Base-by-base conservation (phyloP, 1,140 invertebrate species). In the Cydia fagiglandana region DNA sequence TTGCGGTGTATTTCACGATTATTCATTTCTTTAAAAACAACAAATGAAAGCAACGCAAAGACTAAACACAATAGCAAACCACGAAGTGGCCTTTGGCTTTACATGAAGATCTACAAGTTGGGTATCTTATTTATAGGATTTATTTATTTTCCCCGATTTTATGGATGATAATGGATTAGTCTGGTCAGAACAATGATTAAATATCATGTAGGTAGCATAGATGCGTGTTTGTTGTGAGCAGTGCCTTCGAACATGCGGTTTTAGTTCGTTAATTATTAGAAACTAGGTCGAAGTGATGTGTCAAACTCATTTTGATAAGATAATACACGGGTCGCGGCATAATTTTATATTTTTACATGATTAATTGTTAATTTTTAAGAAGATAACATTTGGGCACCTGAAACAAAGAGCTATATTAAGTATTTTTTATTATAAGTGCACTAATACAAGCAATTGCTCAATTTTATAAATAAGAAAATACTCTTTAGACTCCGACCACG, bases 171-270 rank as follows among this genome's bases (percentile, higher is more conserved):
- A 56, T 17, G 5, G 53, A 56, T 56, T 56, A 56, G 53, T 56
- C 47, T 41, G 15, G 45, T 47, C 45, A 15, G 45, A 50, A 50
- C n/a, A 56, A 17, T 56, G 53, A 4, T 17, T 56, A 56, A 17
- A 17, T 24, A 20, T 12, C 24, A 24, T 10, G 50, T 24, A 24
- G 17, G 17, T 61, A 61, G 17, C 9, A 61, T 61, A 61, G 34
- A 17, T 17, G 66, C 34, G 66, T 70, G 66, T 70, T 70, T 70
- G 66, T 38, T 70, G 66, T 70, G 30, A 41, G 34, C 34, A 70
- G 66, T 70, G 66, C 66, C 66, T 70, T 70, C 66, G 15, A 70
- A 70, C 66, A 70, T 70, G 34, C 34, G n/a, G 30, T 38, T 70
- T 70, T 41, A 70, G 66, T 70, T 70, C 9, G 9, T 70, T 17